Base-by-base conservation (phyloP, 2,888 invertebrate genomes). In the Drosophila rubida region DNA sequence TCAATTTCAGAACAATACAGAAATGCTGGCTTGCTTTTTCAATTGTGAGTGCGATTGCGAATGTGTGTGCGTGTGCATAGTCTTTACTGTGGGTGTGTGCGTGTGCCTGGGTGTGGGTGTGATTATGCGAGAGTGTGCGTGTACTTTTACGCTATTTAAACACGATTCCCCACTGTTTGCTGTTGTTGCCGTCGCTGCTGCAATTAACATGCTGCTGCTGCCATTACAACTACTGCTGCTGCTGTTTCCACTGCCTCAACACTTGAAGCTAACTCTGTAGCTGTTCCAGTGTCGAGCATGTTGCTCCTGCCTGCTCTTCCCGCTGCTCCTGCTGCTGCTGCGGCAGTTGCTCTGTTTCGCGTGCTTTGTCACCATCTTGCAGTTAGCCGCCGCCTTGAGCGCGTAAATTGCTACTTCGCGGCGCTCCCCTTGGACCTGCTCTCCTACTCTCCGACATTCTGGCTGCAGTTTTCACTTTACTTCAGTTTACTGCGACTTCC, bases 401-500 rank as follows among this genome's bases (percentile, higher is more conserved):
- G 79, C 78, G 72, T 76, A 87, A 87, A 82, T 87, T 87, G 87
- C 87, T 85, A 85, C 84, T 85, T 87, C 80, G 83, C 61, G 78
- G 84, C 62, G 45, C 59, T 44, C 60, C 16, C 35, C 8, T 25
- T 5, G 32, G n/a, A 32, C 4, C 9, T 13, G 13, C 11, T 41
- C 5, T n/a, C n/a, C n/a, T n/a, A 32, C 32, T 35, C 37, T 13
- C 9, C 54, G 6, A 25, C 30, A 14, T n/a, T 45, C 27, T 37
- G 44, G 53, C 50, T 54, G 71, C 69, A 66, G 57, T 64, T 80
- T 68, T 68, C 74, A 76, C 68, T 81, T 83, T 66, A 65, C 69
- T 75, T 60, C 66, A 71, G 69, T 65, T 79, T 68, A 66, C 65
- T 54, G 68, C 54, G 48, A 77, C 63, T 55, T 62, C 42, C 59